phyloP scores from a whole-genome alignment of 2,113 vertebrate genomes.

The Protomyctophum bolini region DNA sequence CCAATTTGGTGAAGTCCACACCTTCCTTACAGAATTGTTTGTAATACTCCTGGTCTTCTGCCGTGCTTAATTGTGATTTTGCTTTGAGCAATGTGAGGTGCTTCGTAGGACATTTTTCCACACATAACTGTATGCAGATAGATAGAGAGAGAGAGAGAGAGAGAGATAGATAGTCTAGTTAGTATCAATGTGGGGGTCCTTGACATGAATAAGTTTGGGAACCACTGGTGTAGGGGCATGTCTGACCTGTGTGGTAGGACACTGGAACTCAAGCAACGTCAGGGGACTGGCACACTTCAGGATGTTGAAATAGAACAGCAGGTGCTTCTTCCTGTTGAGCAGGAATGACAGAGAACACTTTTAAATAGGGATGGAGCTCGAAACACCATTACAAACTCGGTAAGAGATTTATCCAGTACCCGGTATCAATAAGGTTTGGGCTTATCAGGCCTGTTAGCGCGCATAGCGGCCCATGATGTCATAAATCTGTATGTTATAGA shows the following conservation, averaged over 20 bases:
- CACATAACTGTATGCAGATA: conserved; percentile 83
- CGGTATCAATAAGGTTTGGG: no score
- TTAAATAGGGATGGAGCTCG: neutral
- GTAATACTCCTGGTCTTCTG: conserved; percentile 74
- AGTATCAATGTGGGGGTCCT: no score
- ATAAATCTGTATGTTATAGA: no score
- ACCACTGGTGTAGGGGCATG: neutral
- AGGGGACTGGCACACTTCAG: conserved; percentile 93
- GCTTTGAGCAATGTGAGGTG: conserved; percentile 77
- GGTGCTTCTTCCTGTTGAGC: conserved; percentile 84
- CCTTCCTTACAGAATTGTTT: conserved; percentile 82
- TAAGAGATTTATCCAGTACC: no score
- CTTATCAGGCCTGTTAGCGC: no score
- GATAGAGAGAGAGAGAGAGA: neutral
- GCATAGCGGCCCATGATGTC: no score
- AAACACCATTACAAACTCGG: neutral
- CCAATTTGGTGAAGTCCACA: conserved; percentile 44
- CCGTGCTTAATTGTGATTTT: rapidly evolving
- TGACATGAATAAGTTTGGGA: no score
- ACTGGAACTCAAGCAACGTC: conserved; percentile 92
- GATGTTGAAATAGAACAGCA: conserved; percentile 95
- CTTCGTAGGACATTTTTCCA: conserved; percentile 82
- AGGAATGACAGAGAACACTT: conserved; percentile 8
- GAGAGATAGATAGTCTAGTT: neutral
- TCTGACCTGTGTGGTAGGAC: conserved; percentile 91